Conservation (phyloP, 2,113 vertebrate species). For the Phasianus colchicus region DNA sequence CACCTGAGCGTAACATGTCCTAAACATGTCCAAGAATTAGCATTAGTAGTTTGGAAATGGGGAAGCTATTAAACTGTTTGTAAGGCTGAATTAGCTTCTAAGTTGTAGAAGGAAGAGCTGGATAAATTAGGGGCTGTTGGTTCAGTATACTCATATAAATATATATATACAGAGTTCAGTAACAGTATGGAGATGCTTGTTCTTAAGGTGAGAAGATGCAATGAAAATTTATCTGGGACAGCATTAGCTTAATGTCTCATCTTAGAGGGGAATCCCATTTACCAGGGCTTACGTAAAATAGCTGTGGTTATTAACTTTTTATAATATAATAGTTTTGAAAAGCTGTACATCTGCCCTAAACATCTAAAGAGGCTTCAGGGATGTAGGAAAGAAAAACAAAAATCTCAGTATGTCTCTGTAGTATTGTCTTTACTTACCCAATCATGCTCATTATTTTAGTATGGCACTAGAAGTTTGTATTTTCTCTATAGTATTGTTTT, state of each 20-base stretch:
- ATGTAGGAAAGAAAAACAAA: neutral
- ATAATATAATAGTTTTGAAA: neutral
- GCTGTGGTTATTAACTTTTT: neutral
- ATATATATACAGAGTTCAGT: neutral
- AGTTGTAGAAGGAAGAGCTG: neutral
- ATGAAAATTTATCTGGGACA: too few relatives aligned
- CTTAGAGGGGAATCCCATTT: too few relatives aligned
- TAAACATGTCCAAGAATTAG: neutral
- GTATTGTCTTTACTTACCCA: neutral
- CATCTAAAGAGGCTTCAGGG: neutral
- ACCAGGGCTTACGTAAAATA: too few relatives aligned
- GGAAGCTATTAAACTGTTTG: neutral
- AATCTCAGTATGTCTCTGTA: neutral
- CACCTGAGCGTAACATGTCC: neutral
- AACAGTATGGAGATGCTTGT: neutral
- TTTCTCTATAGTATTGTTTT: neutral
- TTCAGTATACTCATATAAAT: neutral
- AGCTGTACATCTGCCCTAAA: neutral
- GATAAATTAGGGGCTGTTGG: neutral
- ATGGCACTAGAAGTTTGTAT: neutral
- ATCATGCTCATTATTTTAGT: neutral
- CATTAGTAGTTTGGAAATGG: neutral
- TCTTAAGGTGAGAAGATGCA: rapidly evolving
- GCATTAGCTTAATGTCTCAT: too few relatives aligned
- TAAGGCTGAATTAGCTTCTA: neutral